These are phyloP conservation scores for Chaunax sp. DNA, from an alignment of 2,797 vertebrate genomes.

Conservation along the genomic window DNA sequence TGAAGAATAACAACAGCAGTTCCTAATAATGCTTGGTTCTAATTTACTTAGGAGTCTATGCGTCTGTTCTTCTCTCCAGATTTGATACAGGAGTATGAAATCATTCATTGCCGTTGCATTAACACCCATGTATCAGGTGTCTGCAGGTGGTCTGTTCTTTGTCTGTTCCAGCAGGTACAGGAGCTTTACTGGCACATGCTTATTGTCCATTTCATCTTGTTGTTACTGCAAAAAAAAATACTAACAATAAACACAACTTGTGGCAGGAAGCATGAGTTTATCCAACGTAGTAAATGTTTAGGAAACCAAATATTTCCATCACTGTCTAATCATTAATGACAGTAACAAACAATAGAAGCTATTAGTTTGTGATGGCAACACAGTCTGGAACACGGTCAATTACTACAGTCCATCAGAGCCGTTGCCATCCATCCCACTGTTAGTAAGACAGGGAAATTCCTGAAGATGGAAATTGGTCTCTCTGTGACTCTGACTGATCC, in stretches of 20 bases:
- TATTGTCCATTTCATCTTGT: slow-evolving; percentile 1
- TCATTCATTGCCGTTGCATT: slow-evolving; percentile 36
- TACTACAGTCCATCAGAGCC: background rate
- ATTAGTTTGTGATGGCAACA: slow-evolving; percentile 5
- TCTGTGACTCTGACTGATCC: slow-evolving; percentile 17
- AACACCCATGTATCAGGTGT: slow-evolving; percentile 51
- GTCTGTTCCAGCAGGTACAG: slow-evolving; percentile 58
- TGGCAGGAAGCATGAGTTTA: background rate
- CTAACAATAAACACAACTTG: background rate
- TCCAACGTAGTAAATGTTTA: background rate
- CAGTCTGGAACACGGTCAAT: slow-evolving; percentile 1
- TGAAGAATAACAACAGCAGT: slow-evolving; percentile 13
- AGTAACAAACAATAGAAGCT: background rate
- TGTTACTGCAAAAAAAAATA: background rate
- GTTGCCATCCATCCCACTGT: slow-evolving; percentile 1
- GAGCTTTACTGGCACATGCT: slow-evolving; percentile 32
- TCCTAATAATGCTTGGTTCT: slow-evolving; percentile 5
- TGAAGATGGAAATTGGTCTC: slow-evolving; percentile 41
- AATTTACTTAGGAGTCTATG: slow-evolving; percentile 9
- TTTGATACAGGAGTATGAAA: slow-evolving; percentile 13
- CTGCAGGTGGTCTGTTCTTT: slow-evolving; percentile 62
- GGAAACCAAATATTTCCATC: background rate
- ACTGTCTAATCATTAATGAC: slow-evolving; percentile 1
- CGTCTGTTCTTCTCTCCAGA: slow-evolving; percentile 18
- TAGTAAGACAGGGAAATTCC: slow-evolving; percentile 31